phyloP scores from a whole-genome alignment of 2,113 vertebrate genomes.

The Rhinolophus ferrumequinum region DNA sequence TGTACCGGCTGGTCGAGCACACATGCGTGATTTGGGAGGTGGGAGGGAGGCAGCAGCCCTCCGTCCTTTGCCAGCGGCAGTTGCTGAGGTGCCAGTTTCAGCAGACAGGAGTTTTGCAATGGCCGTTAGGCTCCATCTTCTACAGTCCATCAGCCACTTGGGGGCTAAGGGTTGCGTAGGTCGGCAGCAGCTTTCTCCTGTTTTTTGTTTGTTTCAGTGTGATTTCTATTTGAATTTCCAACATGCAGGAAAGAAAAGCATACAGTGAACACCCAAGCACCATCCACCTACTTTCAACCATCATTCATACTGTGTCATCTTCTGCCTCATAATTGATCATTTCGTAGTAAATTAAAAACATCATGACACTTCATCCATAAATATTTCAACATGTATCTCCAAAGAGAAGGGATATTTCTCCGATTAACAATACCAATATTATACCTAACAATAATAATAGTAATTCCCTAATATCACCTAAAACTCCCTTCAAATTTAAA shows the following conservation, averaged over 20 bases:
- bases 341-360: slow-evolving; percentile 42
- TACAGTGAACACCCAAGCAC: neutral
- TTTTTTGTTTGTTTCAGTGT: neutral
- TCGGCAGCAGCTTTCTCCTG: neutral
- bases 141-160: neutral
- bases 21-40: neutral
- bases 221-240: slow-evolving; percentile 47
- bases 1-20: neutral
- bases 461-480: slow-evolving; percentile 28
- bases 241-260: neutral
- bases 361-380: neutral
- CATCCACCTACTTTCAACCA: neutral
- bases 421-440: neutral
- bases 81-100: neutral
- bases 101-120: neutral
- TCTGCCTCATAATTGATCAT: neutral
- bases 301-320: neutral
- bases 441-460: slow-evolving; percentile 46
- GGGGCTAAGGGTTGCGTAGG: neutral
- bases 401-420: slow-evolving; percentile 23
- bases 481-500: slow-evolving; percentile 55
- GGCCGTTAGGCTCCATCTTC: neutral
- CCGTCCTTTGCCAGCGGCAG: neutral
- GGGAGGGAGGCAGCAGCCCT: neutral
- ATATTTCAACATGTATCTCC: neutral